Conservation (phyloP, 1,140 invertebrate genomes). For the Drosophila teissieri region DNA sequence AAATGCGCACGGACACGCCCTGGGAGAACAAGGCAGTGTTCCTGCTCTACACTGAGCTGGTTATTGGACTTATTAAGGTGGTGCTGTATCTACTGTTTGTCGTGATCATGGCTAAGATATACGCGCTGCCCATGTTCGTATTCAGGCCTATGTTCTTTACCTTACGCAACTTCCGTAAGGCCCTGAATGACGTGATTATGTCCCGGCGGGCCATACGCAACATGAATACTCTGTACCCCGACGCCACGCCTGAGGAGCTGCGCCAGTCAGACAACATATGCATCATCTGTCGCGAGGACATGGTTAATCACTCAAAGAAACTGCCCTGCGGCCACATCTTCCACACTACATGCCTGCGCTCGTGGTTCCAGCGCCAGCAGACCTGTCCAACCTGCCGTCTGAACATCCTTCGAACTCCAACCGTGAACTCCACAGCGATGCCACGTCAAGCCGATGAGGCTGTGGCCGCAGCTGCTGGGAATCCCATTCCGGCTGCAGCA, state of each 20-base stretch:
- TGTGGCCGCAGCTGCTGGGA: constrained; percentile 45
- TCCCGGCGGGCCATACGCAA: constrained; percentile 98
- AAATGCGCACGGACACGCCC: constrained; percentile 97
- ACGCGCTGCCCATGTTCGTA: constrained; percentile 98
- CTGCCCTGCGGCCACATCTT: constrained; percentile 99
- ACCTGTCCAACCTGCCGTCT: constrained; percentile 99
- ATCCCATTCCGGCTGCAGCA: constrained; percentile 28
- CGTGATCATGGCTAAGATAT: constrained; percentile 98
- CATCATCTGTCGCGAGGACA: constrained; percentile 94
- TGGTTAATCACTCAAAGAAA: constrained; percentile 94
- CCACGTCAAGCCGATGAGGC: constrained; percentile 84
- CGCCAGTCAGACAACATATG: constrained; percentile 98
- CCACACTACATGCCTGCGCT: constrained; percentile 98
- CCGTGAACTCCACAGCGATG: constrained; percentile 77
- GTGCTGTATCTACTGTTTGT: constrained; percentile 97
- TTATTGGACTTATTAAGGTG: constrained; percentile 96
- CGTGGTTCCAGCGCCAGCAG: constrained; percentile 99
- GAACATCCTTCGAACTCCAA: constrained; percentile 93
- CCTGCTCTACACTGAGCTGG: constrained; percentile 97
- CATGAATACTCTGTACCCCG: constrained; percentile 99
- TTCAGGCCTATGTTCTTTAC: constrained; percentile 99
- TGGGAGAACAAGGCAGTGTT: constrained; percentile 99
- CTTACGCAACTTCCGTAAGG: constrained; percentile 98
- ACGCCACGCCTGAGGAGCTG: constrained; percentile 97
- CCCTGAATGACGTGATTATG: constrained; percentile 98